Evolutionary conservation across 1,140 invertebrate species (phyloP), one percentile per base, ranked within the genome.

Genomic region (Agraylea sexmaculata): DNA sequence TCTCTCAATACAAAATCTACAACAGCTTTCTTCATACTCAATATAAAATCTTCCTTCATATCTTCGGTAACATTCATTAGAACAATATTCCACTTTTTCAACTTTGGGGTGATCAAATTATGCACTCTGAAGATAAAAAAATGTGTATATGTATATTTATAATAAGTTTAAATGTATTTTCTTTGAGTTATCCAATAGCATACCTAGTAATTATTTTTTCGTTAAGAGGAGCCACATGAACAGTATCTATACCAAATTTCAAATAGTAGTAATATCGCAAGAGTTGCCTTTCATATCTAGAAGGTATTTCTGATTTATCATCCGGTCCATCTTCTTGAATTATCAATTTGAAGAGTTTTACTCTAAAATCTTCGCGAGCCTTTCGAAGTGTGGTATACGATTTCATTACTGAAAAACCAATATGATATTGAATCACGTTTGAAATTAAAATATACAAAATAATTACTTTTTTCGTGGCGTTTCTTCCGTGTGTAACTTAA

Each of bases 261-360:
- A 92, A 77, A 52, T 91, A 94, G 62, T 88, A 89, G 56, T 90
- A 87, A 64, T 93, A 93, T 46, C 83, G 70, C 49, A 87, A 57
- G 46, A 83, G 59, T 52, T 84, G 74, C 39, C 73, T 73, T 50
- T 87, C 80, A 20, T 72, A 63, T 6, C 69, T 64, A 12, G 68
- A 68, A 20, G 77, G 71, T 51, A 73, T 66, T 16, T 48, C 36
- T 32, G 60, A 51, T 0, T 51, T 47, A 17, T 55, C 58, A 42
- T 62, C 61, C 5, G 57, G 60, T 10, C 56, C 57, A 13, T 56
- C 55, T 12, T 63, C 60, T 43, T 71, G 67, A 20, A 80, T 68
- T 23, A 87, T 82, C 29, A 85, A 65, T 50, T 78, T 73, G 19
- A 91, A 76, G 37, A 93, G 62, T 51, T 78, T 76, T 37, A 73